Base-by-base conservation (phyloP, 1,140 invertebrate species). In the Trachymyrmex cornetzi region DNA sequence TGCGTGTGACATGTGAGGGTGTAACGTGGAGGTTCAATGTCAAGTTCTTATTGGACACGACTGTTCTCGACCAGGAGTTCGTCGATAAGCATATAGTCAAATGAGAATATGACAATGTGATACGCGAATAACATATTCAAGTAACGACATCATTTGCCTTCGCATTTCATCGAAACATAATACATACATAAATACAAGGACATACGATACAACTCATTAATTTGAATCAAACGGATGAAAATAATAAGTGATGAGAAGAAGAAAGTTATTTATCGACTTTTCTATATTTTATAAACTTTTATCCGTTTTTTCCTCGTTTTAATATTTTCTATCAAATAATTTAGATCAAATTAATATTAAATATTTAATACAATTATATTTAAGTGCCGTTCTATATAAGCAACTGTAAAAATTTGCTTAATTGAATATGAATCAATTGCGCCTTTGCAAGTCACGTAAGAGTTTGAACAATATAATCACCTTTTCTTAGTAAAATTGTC, bases 1-100 rank as follows among this genome's bases (percentile, higher is more conserved):
- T 80, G 57, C 57, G 48, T 57, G 72, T 79, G 6, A 64, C n/a
- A 30, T 34, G 44, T 27, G 50, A 24, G 77, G 22, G 22, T 38
- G 12, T 61, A 55, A 48, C 63, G 34, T 44, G 63, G 48, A 79
- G 64, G 85, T 91, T 92, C 90, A 92, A 92, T 92, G 91, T 92
- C 91, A 92, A 91, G 88, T 90, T 88, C 38, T 61, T 44, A 16
- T 55, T 50, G 27, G 57, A 55, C 22, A 22, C 6, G 16, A 64
- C 30, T 16, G 50, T 89, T 79, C 63, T 87, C 66, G 61, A 75
- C 88, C 19, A 1, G 19, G 16, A 2, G 4, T 53, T 67, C 63
- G 64, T 67, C 63, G 64, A 66, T 69, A 63, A 55, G 53, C 22
- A n/a, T n/a, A 12, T 34, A 34, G 12, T 30, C 38, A 63, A 14